Evolutionary conservation across 2,888 invertebrate species (phyloP).

Genomic region (Gymnoscelis rufifasciata): DNA sequence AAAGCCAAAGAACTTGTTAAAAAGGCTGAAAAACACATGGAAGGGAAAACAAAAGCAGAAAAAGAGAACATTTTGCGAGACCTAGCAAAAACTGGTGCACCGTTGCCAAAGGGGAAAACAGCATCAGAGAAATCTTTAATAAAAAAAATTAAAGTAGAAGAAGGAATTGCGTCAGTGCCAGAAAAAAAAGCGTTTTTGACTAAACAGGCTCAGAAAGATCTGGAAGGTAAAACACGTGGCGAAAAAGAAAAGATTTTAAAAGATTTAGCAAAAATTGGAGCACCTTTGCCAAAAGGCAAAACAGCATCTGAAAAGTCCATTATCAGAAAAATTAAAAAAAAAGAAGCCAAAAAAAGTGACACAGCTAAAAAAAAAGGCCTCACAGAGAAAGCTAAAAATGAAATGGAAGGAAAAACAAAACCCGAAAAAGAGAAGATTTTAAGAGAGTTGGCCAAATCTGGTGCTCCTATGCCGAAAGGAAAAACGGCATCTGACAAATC

Average conservation of each 20-base stretch:
- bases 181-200: conserved; percentile 23
- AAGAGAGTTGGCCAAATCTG: conserved; percentile 28
- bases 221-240: conserved; percentile 33
- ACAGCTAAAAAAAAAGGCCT: no score
- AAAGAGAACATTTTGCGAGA: conserved; percentile 38
- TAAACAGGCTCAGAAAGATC: conserved; percentile 32
- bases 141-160: not conserved
- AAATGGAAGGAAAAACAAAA: conserved; percentile 30
- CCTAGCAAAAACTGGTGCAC: conserved; percentile 30
- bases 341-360: not conserved
- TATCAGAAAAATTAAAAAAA: conserved; percentile 28
- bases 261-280: conserved; percentile 29
- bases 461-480: conserved; percentile 34
- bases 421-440: conserved; percentile 38
- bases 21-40: conserved; percentile 34
- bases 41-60: conserved; percentile 33
- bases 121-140: not conserved
- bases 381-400: conserved; percentile 28
- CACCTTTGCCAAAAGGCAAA: conserved; percentile 35
- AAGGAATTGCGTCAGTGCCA: no score
- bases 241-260: conserved; percentile 39
- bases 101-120: conserved; percentile 26
- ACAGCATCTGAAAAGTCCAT: conserved; percentile 36
- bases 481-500: conserved; percentile 36
- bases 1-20: conserved; percentile 26